Evolutionary conservation across 2,113 vertebrate genomes (phyloP).

Genomic region (Sigmodon hispidus): DNA sequence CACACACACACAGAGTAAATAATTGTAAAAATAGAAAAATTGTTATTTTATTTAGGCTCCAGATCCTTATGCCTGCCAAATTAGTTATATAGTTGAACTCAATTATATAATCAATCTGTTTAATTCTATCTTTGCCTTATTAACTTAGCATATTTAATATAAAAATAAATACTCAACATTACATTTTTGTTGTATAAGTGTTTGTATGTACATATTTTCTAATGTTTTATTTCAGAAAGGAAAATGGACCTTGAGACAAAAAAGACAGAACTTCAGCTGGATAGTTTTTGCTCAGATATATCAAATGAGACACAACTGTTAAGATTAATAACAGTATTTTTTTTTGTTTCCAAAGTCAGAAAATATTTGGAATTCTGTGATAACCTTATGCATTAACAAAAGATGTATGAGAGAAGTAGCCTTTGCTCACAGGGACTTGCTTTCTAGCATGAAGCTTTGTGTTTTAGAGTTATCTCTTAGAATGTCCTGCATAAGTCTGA

Average conservation of each 20-base stretch:
- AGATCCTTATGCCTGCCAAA: background rate
- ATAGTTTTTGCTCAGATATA: background rate
- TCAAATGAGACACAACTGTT: background rate
- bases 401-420: background rate
- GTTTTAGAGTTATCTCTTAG: background rate
- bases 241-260: background rate
- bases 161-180: background rate
- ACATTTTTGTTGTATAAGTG: background rate
- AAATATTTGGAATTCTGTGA: background rate
- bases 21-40: background rate
- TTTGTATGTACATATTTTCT: background rate
- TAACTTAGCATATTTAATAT: background rate
- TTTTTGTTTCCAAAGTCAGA: conserved; percentile 22
- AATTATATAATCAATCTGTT: background rate
- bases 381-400: background rate
- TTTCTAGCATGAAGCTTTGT: background rate
- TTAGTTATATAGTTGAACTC: background rate
- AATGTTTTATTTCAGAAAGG: conserved; percentile 43
- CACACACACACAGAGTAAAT: background rate
- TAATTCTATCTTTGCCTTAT: background rate
- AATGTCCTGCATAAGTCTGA: background rate
- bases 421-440: background rate
- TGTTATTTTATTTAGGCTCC: background rate
- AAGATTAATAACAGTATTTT: background rate
- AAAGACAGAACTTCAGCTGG: background rate